phyloP scores from a whole-genome alignment of 2,113 vertebrate genomes.

The Potamarius usumacintae region DNA sequence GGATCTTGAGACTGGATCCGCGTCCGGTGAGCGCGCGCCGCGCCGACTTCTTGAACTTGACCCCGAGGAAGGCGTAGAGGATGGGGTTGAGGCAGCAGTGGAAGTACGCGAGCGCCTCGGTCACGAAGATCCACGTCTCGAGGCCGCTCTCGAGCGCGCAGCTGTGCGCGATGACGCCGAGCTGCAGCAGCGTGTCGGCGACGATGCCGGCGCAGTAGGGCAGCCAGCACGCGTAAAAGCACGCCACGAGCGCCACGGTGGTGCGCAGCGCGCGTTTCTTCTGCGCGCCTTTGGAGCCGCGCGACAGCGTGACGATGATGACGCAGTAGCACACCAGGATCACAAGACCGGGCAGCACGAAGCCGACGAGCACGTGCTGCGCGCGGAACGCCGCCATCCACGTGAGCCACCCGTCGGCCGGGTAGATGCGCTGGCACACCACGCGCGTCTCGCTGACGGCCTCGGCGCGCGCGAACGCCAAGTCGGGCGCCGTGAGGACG shows the following conservation, averaged over 20 bases:
- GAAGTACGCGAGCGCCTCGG: slow-evolving; percentile 90
- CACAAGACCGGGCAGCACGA: slow-evolving; percentile 88
- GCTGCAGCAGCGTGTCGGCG: slow-evolving; percentile 83
- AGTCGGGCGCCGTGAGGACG: slow-evolving; percentile 87
- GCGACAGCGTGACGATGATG: slow-evolving; percentile 89
- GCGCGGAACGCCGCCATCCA: slow-evolving; percentile 89
- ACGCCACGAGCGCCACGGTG: slow-evolving; percentile 89
- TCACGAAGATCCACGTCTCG: slow-evolving; percentile 86
- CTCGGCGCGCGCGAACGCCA: slow-evolving; percentile 82
- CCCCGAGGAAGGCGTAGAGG: slow-evolving; percentile 94
- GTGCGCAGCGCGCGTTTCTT: slow-evolving; percentile 94
- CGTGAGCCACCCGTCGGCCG: slow-evolving; percentile 60
- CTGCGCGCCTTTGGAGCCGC: slow-evolving; percentile 89
- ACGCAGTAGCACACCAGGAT: slow-evolving; percentile 94
- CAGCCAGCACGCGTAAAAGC: slow-evolving; percentile 96
- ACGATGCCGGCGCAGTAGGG: slow-evolving; percentile 89
- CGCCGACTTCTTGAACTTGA: slow-evolving; percentile 95
- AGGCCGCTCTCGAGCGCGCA: slow-evolving; percentile 81
- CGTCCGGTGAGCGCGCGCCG: slow-evolving; percentile 90
- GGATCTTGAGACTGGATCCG: slow-evolving; percentile 91
- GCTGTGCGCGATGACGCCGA: slow-evolving; percentile 80
- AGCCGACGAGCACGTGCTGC: slow-evolving; percentile 90
- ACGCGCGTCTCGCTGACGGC: slow-evolving; percentile 67
- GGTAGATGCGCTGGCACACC: slow-evolving; percentile 86
- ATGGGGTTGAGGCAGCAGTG: slow-evolving; percentile 98